Base-by-base conservation (phyloP, 2,113 vertebrate species). In the Bubalus kerabau region DNA sequence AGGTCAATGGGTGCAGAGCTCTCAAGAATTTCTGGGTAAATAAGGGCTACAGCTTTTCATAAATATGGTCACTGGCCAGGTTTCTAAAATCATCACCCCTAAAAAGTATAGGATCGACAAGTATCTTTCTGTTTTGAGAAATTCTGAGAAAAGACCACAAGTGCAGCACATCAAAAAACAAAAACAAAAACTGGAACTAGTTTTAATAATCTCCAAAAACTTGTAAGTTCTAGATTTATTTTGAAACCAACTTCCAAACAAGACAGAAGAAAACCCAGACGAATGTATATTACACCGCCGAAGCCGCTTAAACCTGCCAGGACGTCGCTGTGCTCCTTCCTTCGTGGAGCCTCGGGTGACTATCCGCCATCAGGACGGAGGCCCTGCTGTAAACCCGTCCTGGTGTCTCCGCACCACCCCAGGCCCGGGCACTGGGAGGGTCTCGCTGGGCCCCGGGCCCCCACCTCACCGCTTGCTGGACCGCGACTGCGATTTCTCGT, bases 401-500 rank as follows among this genome's bases (percentile, higher is more conserved):
- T 84, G 62, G 62, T 94, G 87, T 96, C 4, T 95, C 87, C 43
- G 30, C 93, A 84, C 64, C 87, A 15, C 48, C 54, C 43, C 56
- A 92, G 71, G 80, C 94, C 13, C 7, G 89, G 3, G 30, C 0
- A 2, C 26, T 5, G 40, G 74, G 56, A 52, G 24, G 36, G 50
- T 30, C 83, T 28, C 13, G 43, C 83, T 52, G 4, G 16, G 6
- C 9, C 50, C 56, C 1, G 15, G 5, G 24, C 8, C 43, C 54
- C 60, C 15, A 62, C 40, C 95, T 99, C 98, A 98, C 88, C 97
- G 97, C 93, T 97, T 98, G 98, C 81, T 95, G 14, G 98, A 81
- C 54, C 84, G 94, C 83, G 97, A 98, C 83, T 98, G 98, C 1
- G 97, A 84, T 95, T 99, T 99, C 87, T 99, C 99, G 71, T 97